Conservation (phyloP, 1,140 invertebrate genomes). For the Bombus confusus region DNA sequence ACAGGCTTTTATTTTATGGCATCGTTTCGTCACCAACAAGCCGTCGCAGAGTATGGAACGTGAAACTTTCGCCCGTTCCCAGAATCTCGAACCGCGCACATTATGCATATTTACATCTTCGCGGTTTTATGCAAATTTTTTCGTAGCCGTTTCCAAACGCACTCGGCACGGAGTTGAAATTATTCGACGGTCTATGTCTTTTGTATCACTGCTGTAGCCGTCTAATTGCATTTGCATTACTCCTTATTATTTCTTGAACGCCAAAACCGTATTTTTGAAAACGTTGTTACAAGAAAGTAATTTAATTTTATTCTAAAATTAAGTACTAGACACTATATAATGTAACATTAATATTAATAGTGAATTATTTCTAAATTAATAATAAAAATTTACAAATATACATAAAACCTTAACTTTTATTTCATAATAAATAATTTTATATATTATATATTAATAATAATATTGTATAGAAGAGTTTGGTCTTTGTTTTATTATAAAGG, state of each 20-base stretch:
- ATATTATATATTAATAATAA: too few relatives aligned
- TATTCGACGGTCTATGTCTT: not conserved
- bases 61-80: not conserved
- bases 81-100: not conserved
- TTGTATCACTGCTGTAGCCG: too few relatives aligned
- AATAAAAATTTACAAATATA: too few relatives aligned
- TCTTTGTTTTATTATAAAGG: too few relatives aligned
- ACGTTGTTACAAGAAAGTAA: not conserved
- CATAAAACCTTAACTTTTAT: too few relatives aligned
- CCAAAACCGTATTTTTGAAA: not conserved
- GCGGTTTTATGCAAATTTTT: constrained; percentile 7
- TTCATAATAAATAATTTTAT: too few relatives aligned
- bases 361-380: too few relatives aligned
- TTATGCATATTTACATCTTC: constrained; percentile 14
- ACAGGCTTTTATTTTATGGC: not conserved
- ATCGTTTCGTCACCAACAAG: not conserved
- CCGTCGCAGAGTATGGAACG: not conserved
- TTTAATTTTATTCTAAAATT: too few relatives aligned
- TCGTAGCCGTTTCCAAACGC: not conserved
- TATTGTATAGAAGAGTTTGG: too few relatives aligned
- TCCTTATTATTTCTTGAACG: not conserved
- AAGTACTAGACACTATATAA: too few relatives aligned
- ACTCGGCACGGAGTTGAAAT: not conserved
- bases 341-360: too few relatives aligned
- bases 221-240: constrained; percentile 22